Conservation (phyloP, 1,140 invertebrate genomes). For the Drosophila fuyamai region DNA sequence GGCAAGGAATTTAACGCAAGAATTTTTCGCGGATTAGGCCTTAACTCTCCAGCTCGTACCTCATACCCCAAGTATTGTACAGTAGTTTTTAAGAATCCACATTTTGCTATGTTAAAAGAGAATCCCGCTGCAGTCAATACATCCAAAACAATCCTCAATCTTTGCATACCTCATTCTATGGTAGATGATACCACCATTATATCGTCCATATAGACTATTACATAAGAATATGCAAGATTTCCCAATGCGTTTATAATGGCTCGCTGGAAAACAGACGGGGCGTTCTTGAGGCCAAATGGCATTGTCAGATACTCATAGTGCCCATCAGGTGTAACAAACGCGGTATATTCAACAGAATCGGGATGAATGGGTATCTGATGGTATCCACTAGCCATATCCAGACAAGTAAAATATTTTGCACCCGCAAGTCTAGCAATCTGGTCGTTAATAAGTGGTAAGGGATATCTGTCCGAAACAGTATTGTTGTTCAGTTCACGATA, state of each 20-base stretch:
- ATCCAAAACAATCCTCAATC: too few species aligned
- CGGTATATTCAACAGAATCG: conserved; percentile 1
- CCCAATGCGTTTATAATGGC: conserved; percentile 5
- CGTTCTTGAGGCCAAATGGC: background rate
- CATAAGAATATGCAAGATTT: background rate
- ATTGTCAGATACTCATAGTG: too few species aligned
- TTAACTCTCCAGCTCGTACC: conserved; percentile 2
- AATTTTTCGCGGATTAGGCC: background rate
- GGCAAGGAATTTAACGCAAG: too few species aligned
- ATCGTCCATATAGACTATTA: conserved; percentile 2
- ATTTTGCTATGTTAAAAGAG: background rate
- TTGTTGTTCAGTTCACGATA: conserved; percentile 18
- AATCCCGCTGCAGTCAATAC: too few species aligned
- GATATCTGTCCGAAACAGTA: conserved; percentile 12
- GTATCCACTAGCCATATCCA: background rate
- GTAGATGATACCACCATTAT: too few species aligned
- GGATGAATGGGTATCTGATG: background rate
- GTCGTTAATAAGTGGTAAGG: conserved; percentile 11
- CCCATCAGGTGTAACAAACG: background rate
- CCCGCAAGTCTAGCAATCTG: conserved; percentile 11
- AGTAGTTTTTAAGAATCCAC: conserved; percentile 1
- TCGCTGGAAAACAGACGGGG: too few species aligned
- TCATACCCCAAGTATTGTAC: background rate
- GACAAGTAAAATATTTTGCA: conserved; percentile 13
- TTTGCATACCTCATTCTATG: too few species aligned